These are phyloP conservation scores for Horisme vitalbata DNA, from an alignment of 2,888 invertebrate species.

Conservation along the genomic window DNA sequence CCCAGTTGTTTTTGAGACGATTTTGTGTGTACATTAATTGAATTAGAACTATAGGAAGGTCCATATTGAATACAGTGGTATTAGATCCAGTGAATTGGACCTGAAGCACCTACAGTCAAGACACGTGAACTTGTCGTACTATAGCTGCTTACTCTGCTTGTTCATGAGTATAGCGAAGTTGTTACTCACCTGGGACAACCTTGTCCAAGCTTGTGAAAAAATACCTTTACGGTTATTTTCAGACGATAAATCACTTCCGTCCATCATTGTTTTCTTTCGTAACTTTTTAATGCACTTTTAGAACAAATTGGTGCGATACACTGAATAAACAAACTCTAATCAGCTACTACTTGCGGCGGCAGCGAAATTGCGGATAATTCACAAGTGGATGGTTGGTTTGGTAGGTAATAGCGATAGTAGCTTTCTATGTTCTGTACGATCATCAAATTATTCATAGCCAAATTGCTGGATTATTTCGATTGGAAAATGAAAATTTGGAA, in stretches of 20 bases:
- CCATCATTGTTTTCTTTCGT: conserved; percentile 78
- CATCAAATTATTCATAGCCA: conserved; percentile 6
- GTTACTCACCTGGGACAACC: conserved; percentile 85
- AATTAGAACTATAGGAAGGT: not conserved
- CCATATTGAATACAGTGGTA: not conserved
- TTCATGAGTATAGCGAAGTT: not conserved
- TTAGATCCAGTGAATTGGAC: not conserved
- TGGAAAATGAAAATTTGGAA: conserved; percentile 14
- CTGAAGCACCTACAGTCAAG: not conserved
- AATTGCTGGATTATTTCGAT: conserved; percentile 20
- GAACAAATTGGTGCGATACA: conserved; percentile 36
- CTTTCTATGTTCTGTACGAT: no score
- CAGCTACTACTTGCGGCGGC: no score
- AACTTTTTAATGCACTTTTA: conserved; percentile 31
- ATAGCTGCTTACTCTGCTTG: not conserved
- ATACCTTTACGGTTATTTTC: conserved; percentile 84
- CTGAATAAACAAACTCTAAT: no score
- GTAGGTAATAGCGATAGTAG: no score
- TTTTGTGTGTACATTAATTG: no score
- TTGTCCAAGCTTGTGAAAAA: conserved; percentile 85
- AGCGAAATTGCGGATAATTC: no score
- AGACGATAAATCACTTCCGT: conserved; percentile 87
- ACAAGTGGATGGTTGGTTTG: no score
- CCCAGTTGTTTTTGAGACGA: no score
- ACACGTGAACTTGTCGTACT: conserved; percentile 1